Conservation (phyloP, 2,888 invertebrate species). For the Alloscopus bannaensis region DNA sequence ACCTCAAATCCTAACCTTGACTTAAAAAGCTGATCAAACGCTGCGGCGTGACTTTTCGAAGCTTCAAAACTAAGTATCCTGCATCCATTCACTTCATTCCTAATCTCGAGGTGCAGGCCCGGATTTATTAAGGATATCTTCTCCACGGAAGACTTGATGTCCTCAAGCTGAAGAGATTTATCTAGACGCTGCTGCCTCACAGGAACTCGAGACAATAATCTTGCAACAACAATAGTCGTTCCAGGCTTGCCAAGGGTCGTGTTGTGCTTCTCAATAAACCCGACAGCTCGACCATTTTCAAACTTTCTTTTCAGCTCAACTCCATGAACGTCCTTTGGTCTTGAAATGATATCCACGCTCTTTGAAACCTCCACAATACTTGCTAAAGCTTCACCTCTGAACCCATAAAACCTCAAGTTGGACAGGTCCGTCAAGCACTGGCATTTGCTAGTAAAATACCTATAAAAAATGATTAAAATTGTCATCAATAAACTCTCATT, state of each 20-base stretch:
- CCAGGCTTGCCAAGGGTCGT: constrained; percentile 80
- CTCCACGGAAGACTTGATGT: constrained; percentile 80
- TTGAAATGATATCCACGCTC: constrained; percentile 80
- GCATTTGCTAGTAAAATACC: constrained; percentile 82
- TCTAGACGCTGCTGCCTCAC: constrained; percentile 80
- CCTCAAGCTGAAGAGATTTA: constrained; percentile 79
- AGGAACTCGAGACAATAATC: constrained; percentile 81
- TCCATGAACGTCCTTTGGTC: constrained; percentile 74
- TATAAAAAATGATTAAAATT: constrained; percentile 70
- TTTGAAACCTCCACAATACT: constrained; percentile 80
- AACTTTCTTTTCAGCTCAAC: constrained; percentile 80
- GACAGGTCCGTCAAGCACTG: constrained; percentile 77
- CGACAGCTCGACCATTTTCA: constrained; percentile 76
- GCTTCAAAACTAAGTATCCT: constrained; percentile 22
- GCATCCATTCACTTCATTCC: constrained; percentile 46
- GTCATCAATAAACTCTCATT: not conserved
- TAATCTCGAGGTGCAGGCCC: constrained; percentile 31
- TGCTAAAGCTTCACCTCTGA: constrained; percentile 82
- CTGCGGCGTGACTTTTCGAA: constrained; percentile 28
- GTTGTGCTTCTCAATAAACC: constrained; percentile 74
- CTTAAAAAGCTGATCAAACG: constrained; percentile 39
- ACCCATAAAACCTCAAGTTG: constrained; percentile 80
- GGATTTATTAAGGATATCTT: constrained; percentile 82
- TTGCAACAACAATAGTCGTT: constrained; percentile 83
- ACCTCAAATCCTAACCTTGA: constrained; percentile 11